These are phyloP conservation scores for Chesias legatella DNA, from an alignment of 2,888 invertebrate genomes.

Conservation along the genomic window DNA sequence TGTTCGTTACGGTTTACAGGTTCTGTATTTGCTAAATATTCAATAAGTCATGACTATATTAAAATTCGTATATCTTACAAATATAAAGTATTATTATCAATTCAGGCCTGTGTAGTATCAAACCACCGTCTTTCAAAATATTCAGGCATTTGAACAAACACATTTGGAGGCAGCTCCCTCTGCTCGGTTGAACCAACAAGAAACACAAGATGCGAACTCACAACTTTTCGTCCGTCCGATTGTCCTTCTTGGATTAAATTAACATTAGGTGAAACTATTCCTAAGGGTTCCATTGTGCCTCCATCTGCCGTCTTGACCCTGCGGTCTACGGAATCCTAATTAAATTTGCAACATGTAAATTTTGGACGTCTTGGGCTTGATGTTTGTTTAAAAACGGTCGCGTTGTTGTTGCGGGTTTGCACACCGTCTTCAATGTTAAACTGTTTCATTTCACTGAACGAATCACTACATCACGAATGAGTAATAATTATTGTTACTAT, in stretches of 20 bases:
- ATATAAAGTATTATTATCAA: too few relatives aligned
- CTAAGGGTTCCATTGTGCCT: slow-evolving; percentile 52
- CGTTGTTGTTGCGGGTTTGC: slow-evolving; percentile 24
- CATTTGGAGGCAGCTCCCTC: slow-evolving; percentile 6
- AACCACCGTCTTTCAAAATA: slow-evolving; percentile 5
- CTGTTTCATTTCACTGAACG: background rate
- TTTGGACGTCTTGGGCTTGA: slow-evolving; percentile 52
- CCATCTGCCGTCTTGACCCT: slow-evolving; percentile 46
- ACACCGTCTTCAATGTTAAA: slow-evolving; percentile 6
- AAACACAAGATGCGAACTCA: slow-evolving; percentile 64
- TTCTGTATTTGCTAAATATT: too few relatives aligned
- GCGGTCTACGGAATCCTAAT: slow-evolving; percentile 69
- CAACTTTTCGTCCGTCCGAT: slow-evolving; percentile 60
- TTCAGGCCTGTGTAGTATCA: too few relatives aligned
- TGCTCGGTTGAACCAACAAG: slow-evolving; percentile 38
- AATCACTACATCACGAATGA: too few relatives aligned
- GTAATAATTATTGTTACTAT: too few relatives aligned
- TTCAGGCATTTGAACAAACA: slow-evolving; percentile 11
- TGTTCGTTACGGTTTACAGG: too few relatives aligned
- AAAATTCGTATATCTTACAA: too few relatives aligned
- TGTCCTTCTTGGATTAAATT: slow-evolving; percentile 77
- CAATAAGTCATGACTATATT: too few relatives aligned
- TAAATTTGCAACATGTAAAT: slow-evolving; percentile 78
- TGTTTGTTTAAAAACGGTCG: slow-evolving; percentile 57
- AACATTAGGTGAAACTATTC: slow-evolving; percentile 76